phyloP scores from a whole-genome alignment of 1,140 invertebrate genomes.

The Phymorhynchus buccinoides region DNA sequence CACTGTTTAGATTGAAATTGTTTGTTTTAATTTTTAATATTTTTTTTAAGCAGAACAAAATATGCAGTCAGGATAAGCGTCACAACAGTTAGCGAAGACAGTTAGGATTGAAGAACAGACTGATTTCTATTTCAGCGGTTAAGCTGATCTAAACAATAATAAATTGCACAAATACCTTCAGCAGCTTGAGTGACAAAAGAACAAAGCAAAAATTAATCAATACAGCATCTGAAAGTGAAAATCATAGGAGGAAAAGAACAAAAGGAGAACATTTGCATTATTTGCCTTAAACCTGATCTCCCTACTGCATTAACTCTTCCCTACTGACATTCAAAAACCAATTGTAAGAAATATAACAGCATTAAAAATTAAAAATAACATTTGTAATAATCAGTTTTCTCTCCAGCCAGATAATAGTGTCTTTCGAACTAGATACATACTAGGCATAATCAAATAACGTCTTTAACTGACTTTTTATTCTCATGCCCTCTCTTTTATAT shows the following conservation, averaged over 20 bases:
- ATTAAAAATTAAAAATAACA: no score
- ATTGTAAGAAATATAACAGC: no score
- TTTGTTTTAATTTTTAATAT: background rate
- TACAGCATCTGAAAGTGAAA: background rate
- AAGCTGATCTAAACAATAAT: conserved; percentile 13
- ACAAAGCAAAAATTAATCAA: conserved; percentile 3
- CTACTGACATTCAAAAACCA: no score
- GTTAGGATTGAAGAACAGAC: background rate
- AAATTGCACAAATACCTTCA: conserved; percentile 26
- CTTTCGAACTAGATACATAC: no score
- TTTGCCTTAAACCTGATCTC: background rate
- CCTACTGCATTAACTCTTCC: no score
- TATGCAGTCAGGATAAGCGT: background rate
- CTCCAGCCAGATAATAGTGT: no score
- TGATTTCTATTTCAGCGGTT: conserved; percentile 12
- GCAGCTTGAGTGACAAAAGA: conserved; percentile 31
- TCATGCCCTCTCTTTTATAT: no score
- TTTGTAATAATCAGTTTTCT: no score
- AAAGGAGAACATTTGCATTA: background rate
- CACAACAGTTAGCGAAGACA: conserved; percentile 20
- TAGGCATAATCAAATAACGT: no score
- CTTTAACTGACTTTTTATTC: no score
- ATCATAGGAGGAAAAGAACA: background rate
- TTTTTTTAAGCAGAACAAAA: background rate
- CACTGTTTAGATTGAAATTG: background rate